Evolutionary conservation across 2,113 vertebrate species (phyloP).

Genomic region (Xyrauchen texanus): DNA sequence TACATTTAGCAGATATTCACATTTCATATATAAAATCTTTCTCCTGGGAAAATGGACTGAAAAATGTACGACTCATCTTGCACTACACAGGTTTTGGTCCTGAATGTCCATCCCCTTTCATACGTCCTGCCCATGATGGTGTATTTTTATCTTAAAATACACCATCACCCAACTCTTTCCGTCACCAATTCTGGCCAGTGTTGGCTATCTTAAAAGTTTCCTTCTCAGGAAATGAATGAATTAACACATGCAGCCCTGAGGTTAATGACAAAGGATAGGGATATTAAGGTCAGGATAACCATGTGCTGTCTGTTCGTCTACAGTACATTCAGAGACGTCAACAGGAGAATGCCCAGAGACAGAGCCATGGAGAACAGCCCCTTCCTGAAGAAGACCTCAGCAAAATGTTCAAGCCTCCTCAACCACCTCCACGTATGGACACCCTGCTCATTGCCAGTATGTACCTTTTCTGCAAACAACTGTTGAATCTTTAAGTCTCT

Average conservation of each 20-base stretch:
- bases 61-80: no score
- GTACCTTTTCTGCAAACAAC: not conserved
- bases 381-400: conserved; percentile 93
- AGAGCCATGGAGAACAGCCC: conserved; percentile 87
- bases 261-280: conserved; percentile 15
- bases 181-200: no score
- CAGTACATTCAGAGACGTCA: conserved; percentile 86
- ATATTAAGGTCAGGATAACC: conserved; percentile 30
- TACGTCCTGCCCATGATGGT: no score
- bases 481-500: not conserved
- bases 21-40: no score
- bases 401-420: conserved; percentile 93
- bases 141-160: no score
- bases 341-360: conserved; percentile 93
- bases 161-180: no score
- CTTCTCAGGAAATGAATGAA: not conserved
- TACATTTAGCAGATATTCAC: no score
- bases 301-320: conserved; percentile 2
- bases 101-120: no score
- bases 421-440: conserved; percentile 92
- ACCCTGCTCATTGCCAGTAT: conserved; percentile 93
- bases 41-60: no score
- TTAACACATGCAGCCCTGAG: not conserved
- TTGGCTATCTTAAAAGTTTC: no score
- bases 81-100: no score